Evolutionary conservation across 1,140 invertebrate species (phyloP).

Genomic region (Stenopsyche tienmushanensis): DNA sequence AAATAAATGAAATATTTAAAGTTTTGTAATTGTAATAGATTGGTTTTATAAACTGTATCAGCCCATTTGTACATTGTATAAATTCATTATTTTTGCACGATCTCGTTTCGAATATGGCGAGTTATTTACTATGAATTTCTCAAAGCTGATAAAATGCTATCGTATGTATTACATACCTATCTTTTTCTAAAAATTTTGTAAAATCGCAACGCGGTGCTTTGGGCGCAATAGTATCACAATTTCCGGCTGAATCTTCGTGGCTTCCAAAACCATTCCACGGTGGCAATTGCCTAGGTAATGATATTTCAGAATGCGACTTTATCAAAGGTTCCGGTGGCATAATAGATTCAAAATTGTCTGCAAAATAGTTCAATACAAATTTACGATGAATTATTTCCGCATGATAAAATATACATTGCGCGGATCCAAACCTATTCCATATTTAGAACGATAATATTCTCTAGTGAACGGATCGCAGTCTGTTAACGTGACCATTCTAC

Average conservation of each 20-base stretch:
- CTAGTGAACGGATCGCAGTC: constrained; percentile 87
- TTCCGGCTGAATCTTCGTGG: constrained; percentile 83
- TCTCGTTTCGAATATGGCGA: too few species aligned
- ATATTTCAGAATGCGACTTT: constrained; percentile 48
- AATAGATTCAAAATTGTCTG: constrained; percentile 63
- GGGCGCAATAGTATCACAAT: constrained; percentile 75
- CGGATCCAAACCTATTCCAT: constrained; percentile 51
- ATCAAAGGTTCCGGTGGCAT: constrained; percentile 48
- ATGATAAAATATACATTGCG: too few species aligned
- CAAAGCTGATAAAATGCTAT: too few species aligned
- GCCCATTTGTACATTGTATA: too few species aligned
- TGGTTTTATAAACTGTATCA: too few species aligned
- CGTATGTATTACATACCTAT: constrained; percentile 66
- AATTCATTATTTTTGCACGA: too few species aligned
- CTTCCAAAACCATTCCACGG: constrained; percentile 88
- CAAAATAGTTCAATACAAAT: constrained; percentile 16
- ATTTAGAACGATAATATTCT: constrained; percentile 76
- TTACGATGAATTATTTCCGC: not conserved
- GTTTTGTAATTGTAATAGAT: too few species aligned
- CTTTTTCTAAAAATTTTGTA: constrained; percentile 77
- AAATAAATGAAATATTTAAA: not conserved
- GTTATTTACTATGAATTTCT: too few species aligned
- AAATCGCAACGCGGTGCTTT: constrained; percentile 75
- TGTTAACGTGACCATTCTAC: constrained; percentile 75
- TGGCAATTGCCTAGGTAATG: constrained; percentile 62